A percentile compares a stretch with the other conserved stretches of the same genome.
Evolutionary conservation across 1,140 invertebrate species (phyloP).

Genomic region (Oppia nitens): DNA sequence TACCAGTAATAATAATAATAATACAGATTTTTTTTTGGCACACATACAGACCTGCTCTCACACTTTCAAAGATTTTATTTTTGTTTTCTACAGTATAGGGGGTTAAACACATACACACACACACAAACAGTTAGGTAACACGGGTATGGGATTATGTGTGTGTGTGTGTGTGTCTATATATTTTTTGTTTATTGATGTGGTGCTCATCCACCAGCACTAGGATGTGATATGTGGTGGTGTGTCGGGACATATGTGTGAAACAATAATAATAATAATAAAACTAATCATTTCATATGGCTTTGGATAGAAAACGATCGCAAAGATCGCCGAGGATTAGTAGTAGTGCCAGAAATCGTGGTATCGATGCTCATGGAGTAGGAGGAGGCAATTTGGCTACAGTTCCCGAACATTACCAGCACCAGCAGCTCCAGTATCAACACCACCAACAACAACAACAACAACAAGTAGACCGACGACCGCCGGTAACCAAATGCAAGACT

Average conservation of each 20-base stretch:
- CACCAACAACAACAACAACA: background rate
- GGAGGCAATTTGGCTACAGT: background rate
- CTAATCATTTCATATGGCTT: background rate
- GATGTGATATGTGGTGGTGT: too few relatives aligned
- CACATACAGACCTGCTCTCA: background rate
- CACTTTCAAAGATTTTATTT: background rate
- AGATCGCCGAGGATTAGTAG: background rate
- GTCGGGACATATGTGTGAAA: too few relatives aligned
- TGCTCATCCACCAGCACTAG: too few relatives aligned
- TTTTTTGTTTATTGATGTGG: background rate
- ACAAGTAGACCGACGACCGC: background rate
- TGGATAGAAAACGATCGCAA: background rate
- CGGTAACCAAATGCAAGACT: conserved; percentile 41
- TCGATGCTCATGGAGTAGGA: background rate
- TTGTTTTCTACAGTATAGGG: background rate
- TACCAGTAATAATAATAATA: too few relatives aligned
- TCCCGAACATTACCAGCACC: background rate
- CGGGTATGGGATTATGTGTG: background rate
- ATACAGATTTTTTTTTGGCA: background rate
- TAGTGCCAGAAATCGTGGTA: background rate
- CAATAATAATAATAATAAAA: background rate
- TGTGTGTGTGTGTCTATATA: background rate
- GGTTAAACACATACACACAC: background rate
- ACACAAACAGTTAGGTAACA: background rate
- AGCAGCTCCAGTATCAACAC: background rate